Conservation (phyloP, 2,797 vertebrate species). For the Synanceia verrucosa region DNA sequence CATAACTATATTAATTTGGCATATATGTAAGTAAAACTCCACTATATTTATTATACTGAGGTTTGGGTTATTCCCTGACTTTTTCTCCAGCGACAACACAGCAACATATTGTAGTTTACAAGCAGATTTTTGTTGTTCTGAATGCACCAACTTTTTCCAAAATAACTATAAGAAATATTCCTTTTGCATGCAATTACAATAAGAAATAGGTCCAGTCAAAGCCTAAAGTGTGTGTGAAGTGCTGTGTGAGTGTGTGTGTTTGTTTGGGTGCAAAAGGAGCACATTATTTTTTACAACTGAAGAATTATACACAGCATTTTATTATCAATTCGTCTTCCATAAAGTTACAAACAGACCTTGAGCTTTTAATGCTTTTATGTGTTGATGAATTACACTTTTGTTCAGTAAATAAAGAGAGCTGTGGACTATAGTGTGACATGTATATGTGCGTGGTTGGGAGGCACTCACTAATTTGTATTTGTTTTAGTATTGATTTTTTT, state of each 20-base stretch:
- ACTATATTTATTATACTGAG: too few relatives aligned
- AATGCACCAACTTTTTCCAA: not conserved
- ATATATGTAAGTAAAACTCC: too few relatives aligned
- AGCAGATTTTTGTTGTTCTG: not conserved
- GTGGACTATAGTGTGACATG: constrained; percentile 1
- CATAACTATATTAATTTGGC: too few relatives aligned
- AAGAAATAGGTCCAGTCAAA: not conserved
- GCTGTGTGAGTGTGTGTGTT: not conserved
- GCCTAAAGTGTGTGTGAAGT: not conserved
- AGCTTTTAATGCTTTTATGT: constrained; percentile 53
- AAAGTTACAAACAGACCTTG: constrained; percentile 26
- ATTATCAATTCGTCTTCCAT: constrained; percentile 37
- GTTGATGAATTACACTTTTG: constrained; percentile 48
- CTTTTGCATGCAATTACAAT: not conserved
- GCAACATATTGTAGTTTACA: not conserved
- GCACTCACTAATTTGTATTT: constrained; percentile 54
- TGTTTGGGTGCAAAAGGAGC: not conserved
- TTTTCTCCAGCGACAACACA: not conserved
- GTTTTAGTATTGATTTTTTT: constrained; percentile 62
- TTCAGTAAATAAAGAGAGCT: constrained; percentile 28
- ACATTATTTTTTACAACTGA: constrained; percentile 6
- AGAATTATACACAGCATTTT: constrained; percentile 35
- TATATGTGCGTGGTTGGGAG: constrained; percentile 5
- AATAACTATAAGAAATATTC: not conserved
- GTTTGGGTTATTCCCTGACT: too few relatives aligned